Percentiles rank a stretch among this genome's conserved stretches.
Evolutionary conservation across 2,113 vertebrate genomes (phyloP).

Genomic region (Elanus axillaris): DNA sequence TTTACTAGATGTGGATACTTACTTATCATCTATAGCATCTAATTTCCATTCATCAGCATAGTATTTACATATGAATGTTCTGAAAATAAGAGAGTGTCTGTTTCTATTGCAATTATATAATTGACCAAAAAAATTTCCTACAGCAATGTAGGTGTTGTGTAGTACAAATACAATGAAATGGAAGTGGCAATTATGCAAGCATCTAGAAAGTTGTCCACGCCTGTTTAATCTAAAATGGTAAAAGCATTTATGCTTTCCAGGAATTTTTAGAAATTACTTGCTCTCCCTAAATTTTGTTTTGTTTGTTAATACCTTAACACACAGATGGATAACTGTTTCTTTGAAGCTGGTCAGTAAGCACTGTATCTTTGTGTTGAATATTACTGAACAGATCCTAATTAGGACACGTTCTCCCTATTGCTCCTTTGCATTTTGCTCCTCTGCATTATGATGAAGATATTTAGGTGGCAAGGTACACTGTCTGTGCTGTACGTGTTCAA

Average conservation of each 20-base stretch:
- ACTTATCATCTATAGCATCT: conserved; percentile 70
- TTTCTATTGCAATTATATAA: conserved; percentile 63
- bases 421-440: not conserved
- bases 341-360: not conserved
- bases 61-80: conserved; percentile 77
- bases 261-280: not conserved
- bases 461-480: not conserved
- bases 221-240: not conserved
- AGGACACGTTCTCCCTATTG: not conserved
- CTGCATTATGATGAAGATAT: not conserved
- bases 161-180: not conserved
- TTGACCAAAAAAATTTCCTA: conserved; percentile 47
- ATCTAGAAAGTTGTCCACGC: not conserved
- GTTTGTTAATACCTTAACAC: not conserved
- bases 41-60: conserved; percentile 80
- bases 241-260: not conserved
- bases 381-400: not conserved
- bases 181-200: not conserved
- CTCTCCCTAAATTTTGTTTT: not conserved
- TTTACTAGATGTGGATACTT: conserved; percentile 60
- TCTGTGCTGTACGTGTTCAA: accelerated
- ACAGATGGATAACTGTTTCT: not conserved
- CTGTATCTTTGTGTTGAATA: not conserved
- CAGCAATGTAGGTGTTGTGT: not conserved
- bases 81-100: conserved; percentile 63